Evolutionary conservation across 2,888 invertebrate genomes (phyloP), one percentile per base, ranked within the genome.

Genomic region (Synanthedon andrenaeformis): DNA sequence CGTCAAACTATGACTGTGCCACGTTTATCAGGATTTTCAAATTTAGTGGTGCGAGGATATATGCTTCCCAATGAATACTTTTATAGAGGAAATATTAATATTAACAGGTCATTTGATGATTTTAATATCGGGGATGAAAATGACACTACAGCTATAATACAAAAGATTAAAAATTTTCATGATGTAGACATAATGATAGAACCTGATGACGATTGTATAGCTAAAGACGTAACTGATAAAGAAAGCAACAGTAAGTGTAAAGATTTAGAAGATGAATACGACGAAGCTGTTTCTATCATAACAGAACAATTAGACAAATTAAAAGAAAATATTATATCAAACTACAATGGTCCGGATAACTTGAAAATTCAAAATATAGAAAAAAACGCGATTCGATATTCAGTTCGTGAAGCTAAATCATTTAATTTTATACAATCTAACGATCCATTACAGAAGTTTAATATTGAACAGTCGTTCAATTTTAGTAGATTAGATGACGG

Each of bases 1-100:
- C 72, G 70, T 6, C 87, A 87, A 54, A 74, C 79, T 3, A 70
- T 82, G 62, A 76, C 78, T 12, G 55, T 66, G 42, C 81, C 78
- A 6, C 67, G 65, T 41, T 80, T 70, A 58, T 69, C 70, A 1
- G 59, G 59, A 8, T 67, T 70, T 6, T 57, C 68, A 8, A 79
- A 87, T 54, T 62, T 88, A 13, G 45, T 55, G 17, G 63, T 85
- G 5, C 67, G 66, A 42, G 87, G 88, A 8, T 61, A 58, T 49
- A 52, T 69, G 2, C 61, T 87, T 51, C 79, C 78, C 3, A 51
- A 57, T 6, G 73, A 79, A 12, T 87, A 86, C 58, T 87, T 87
- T 59, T 79, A 76, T 56, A 78, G 59, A 67, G 82, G 81, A 13
- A 67, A 66, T 42, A 61, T 79, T 52, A 60, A 72, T 59, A 59